Base-by-base conservation (phyloP, 2,113 vertebrate species). In the Cavia porcellus region DNA sequence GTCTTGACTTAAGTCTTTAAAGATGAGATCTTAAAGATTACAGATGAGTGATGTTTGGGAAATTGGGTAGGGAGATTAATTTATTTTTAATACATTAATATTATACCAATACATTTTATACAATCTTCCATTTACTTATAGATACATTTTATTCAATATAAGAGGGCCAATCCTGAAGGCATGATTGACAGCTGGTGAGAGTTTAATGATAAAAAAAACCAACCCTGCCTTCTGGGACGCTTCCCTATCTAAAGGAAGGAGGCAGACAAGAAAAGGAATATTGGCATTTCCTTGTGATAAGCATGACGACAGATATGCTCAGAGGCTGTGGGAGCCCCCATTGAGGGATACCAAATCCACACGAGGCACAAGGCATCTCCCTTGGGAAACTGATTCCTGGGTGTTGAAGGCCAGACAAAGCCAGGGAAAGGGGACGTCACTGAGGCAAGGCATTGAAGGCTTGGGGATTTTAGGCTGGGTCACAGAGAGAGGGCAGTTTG, bases 1-100 rank as follows among this genome's bases (percentile, higher is more conserved):
- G 17, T 90, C 86, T 61, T 89, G 50, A 62, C 61, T 92, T 88
- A 30, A 85, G 7, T 83, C 83, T 74, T 5, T 92, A 62, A 94
- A 95, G 19, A 25, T 90, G 52, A 57, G 19, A 55, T 86, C 50
- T 22, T 66, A 45, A 81, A 89, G 24, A 8, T 2, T 74, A 66
- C 30, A 92, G 64, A 84, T 68, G 55, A 66, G 38, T 15, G 57
- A 30, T 86, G 19, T 57, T 38, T 30, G 7, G 45, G 1, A 11
- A 62, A 25, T 14, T 3, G 7, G 5, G 7, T 38, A 59, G 24
- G 6, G 13, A 91, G 22, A 86, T 92, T 19, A 74, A 83, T 0
- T 0, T 90, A 57, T 50, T 75, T 45, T 2, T n/a, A 79, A 47
- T 45, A 47, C 6, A 4, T 85, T 52, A 68, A 62, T 70, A 35